Conservation (phyloP, 2,797 vertebrate species). For the Muscicapa comitata region DNA sequence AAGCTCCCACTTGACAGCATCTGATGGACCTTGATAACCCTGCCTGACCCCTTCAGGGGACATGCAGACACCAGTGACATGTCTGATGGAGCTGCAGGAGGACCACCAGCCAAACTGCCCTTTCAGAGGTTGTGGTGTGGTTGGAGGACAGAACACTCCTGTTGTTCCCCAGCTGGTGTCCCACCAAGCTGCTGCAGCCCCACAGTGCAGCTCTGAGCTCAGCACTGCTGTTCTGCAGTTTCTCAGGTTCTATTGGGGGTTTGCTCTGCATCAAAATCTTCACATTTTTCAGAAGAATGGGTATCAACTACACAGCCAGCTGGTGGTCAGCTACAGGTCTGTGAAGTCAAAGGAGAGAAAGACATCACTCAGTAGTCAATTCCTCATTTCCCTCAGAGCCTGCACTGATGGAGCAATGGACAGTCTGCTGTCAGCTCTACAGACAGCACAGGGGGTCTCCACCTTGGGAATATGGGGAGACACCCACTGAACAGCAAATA, state of each 20-base stretch:
- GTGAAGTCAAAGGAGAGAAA: not conserved
- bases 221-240: not conserved
- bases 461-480: rapidly evolving
- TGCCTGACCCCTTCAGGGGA: not conserved
- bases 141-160: rapidly evolving
- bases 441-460: not conserved
- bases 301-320: rapidly evolving
- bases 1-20: not conserved
- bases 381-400: not conserved
- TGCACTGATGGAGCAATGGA: not conserved
- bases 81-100: not conserved
- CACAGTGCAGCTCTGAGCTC: not conserved
- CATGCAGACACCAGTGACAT: rapidly evolving
- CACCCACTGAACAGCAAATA: not conserved
- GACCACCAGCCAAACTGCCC: not conserved
- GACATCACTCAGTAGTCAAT: not conserved
- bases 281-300: not conserved
- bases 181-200: rapidly evolving
- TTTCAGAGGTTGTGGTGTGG: not conserved
- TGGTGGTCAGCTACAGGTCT: not conserved
- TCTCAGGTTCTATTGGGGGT: rapidly evolving
- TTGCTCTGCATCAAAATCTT: not conserved
- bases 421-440: not conserved
- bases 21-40: not conserved
- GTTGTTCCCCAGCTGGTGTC: rapidly evolving